phyloP scores from a whole-genome alignment of 1,140 invertebrate species.

The Hylaeus volcanicus region DNA sequence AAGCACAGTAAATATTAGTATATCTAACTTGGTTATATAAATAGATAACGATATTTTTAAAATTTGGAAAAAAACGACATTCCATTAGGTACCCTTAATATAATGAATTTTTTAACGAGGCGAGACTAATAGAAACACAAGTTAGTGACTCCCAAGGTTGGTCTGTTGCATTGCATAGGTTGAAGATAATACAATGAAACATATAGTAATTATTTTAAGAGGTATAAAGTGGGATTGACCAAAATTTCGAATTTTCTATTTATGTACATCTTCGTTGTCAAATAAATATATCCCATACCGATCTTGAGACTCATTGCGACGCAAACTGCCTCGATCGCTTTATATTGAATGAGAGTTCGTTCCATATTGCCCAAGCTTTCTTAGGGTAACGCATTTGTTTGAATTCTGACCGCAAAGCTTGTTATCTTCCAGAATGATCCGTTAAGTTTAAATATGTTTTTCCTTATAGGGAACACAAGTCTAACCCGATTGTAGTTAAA shows the following conservation, averaged over 20 bases:
- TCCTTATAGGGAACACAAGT: conserved; percentile 70
- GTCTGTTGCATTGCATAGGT: not conserved
- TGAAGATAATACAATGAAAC: too few relatives aligned
- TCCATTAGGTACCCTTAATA: too few relatives aligned
- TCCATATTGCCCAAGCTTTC: conserved; percentile 7
- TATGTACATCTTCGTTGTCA: too few relatives aligned
- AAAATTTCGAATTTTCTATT: too few relatives aligned
- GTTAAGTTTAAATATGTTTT: conserved; percentile 63
- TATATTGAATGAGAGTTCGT: not conserved
- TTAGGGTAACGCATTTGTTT: conserved; percentile 4
- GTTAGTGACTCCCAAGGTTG: not conserved
- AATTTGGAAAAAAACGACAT: too few relatives aligned
- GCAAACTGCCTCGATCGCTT: not conserved
- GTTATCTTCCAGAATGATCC: not conserved
- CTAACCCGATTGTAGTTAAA: conserved; percentile 66
- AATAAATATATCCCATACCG: too few relatives aligned
- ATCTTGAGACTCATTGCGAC: not conserved
- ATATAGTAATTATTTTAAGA: not conserved
- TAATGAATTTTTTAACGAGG: not conserved
- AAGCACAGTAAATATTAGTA: too few relatives aligned
- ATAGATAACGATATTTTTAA: too few relatives aligned
- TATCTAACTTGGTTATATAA: too few relatives aligned
- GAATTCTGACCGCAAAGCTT: conserved; percentile 24
- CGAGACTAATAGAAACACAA: not conserved
- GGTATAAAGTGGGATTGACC: not conserved